Evolutionary conservation across 2,113 vertebrate species (phyloP), one percentile per base, ranked within the genome.

Genomic region (Nycticryphes semicollaris): DNA sequence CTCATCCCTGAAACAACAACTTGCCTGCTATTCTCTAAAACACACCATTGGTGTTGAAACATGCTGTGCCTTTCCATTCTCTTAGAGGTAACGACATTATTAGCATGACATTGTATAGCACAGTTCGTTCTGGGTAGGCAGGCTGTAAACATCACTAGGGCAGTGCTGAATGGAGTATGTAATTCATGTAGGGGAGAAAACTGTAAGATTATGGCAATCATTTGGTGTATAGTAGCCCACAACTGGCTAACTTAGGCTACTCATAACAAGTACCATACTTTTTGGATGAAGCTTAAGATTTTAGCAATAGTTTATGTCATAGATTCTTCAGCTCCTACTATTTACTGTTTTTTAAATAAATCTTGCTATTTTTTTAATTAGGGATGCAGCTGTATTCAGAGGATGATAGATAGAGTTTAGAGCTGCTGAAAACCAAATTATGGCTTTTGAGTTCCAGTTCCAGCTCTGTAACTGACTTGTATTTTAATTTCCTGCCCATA

Each of bases 401-500:
- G n/a, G 51, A 62, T 20, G 37, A 81, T 3, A 83, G 87, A 87
- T 4, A 50, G 78, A 93, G 37, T 68, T 89, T 47, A 88, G 70
- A 93, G 76, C 60, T 88, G 63, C 37, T 92, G 88, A 88, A 95
- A 95, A 86, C 54, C 41, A 84, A 74, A 92, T 92, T 83, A 78
- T 21, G 67, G 78, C 62, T 91, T 89, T 78, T 64, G 87, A 92
- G 74, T 81, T 89, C 76, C 51, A 48, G 57, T 91, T 94, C 77
- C 81, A 91, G 66, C 74, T 91, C 77, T 53, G 27, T 93, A 87
- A 95, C 78, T 87, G 87, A 84, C 69, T 97, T 81, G 35, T 81
- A 68, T 89, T 94, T 95, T 91, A 94, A 93, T 95, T 96, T 96
- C 93, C 95, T 94, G 80, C 30, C 84, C 41, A 89, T 94, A 89